Percentiles rank a stretch among this genome's conserved stretches.
Conservation (phyloP, 1,140 invertebrate species). For the Coptotermes formosanus region DNA sequence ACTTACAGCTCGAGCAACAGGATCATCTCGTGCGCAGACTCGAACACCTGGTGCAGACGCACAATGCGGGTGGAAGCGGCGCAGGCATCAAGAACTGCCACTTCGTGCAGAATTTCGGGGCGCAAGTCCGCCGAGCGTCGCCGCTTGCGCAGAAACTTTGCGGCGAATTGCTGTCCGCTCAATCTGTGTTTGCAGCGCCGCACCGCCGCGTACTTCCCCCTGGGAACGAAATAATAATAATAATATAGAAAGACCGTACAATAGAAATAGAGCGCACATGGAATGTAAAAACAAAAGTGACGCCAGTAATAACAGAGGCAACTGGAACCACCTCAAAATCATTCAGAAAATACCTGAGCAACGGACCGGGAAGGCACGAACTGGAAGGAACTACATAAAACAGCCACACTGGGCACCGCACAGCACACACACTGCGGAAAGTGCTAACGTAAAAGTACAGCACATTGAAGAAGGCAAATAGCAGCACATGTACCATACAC, state of each 20-base stretch:
- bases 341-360: too few species aligned
- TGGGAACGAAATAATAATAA: slow-evolving; percentile 42
- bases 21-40: slow-evolving; percentile 67
- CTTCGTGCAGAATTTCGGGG: slow-evolving; percentile 64
- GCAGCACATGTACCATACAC: too few species aligned
- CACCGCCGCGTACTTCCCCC: slow-evolving; percentile 77
- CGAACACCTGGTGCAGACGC: slow-evolving; percentile 68
- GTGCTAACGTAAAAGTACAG: too few species aligned
- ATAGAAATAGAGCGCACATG: too few species aligned
- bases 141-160: slow-evolving; percentile 70
- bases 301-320: too few species aligned
- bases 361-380: too few species aligned
- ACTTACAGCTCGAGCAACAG: slow-evolving; percentile 77
- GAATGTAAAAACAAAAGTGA: too few species aligned
- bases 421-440: too few species aligned
- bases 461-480: too few species aligned
- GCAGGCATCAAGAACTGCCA: slow-evolving; percentile 64
- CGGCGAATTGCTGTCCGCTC: slow-evolving; percentile 65
- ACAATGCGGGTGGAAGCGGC: slow-evolving; percentile 63
- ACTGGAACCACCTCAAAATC: too few species aligned
- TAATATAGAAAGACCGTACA: neutral
- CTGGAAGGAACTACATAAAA: too few species aligned
- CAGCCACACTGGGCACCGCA: too few species aligned
- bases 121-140: slow-evolving; percentile 58
- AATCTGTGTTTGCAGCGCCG: slow-evolving; percentile 60